phyloP scores from a whole-genome alignment of 2,797 vertebrate genomes.

The Lerista edwardsae region DNA sequence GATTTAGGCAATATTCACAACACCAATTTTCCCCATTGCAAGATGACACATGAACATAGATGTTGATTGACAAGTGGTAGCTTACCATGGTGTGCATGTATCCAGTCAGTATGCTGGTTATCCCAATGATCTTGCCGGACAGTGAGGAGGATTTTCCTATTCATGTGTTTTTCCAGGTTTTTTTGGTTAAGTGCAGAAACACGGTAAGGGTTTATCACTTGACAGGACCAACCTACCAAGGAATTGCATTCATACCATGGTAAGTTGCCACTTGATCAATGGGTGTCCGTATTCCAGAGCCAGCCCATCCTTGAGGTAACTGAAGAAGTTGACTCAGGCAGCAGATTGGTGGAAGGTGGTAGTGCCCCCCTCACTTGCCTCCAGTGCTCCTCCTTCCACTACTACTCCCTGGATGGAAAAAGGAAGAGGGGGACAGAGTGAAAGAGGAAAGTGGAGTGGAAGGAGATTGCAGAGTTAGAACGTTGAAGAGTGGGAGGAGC shows the following conservation, averaged over 20 bases:
- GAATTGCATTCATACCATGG: not conserved
- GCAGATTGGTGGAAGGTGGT: too few relatives aligned
- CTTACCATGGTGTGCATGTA: not conserved
- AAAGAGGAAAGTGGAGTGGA: too few relatives aligned
- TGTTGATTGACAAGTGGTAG: not conserved
- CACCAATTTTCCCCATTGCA: not conserved
- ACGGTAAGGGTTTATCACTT: not conserved
- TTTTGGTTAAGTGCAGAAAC: not conserved
- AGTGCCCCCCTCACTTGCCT: too few relatives aligned
- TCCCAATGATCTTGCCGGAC: not conserved
- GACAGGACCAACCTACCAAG: not conserved
- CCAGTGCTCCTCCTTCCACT: too few relatives aligned
- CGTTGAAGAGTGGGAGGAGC: too few relatives aligned
- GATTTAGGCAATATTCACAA: not conserved
- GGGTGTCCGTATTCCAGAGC: too few relatives aligned
- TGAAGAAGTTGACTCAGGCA: too few relatives aligned
- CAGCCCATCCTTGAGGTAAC: too few relatives aligned
- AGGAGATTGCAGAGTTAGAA: too few relatives aligned
- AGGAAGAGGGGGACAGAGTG: too few relatives aligned
- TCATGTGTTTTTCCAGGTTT: not conserved
- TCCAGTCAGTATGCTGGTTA: not conserved
- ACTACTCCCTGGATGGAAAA: too few relatives aligned
- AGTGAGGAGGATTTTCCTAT: not conserved
- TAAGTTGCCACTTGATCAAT: not conserved
- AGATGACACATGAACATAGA: not conserved